Percentiles rank a stretch among this genome's conserved stretches.
Conservation (phyloP, 2,888 invertebrate genomes). For the Eupithecia abbreviata region DNA sequence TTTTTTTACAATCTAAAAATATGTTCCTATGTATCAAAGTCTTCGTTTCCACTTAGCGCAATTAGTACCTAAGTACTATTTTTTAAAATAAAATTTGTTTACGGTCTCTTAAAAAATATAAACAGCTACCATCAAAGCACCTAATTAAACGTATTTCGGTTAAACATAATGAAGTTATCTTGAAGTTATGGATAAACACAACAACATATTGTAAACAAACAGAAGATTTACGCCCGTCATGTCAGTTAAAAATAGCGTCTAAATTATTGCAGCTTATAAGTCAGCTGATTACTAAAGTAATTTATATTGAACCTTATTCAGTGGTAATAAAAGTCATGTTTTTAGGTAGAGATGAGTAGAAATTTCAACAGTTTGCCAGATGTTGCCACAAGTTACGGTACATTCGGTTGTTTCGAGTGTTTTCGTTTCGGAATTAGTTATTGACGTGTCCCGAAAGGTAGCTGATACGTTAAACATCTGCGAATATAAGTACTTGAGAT, state of each 20-base stretch:
- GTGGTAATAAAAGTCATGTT: constrained; percentile 13
- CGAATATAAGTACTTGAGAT: constrained; percentile 17
- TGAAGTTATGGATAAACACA: constrained; percentile 31
- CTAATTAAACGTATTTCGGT: constrained; percentile 29
- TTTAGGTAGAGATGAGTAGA: constrained; percentile 18
- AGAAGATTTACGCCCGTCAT: constrained; percentile 51
- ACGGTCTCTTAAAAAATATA: not conserved
- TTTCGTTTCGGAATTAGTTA: constrained; percentile 39
- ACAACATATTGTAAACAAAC: constrained; percentile 48
- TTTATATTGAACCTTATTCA: constrained; percentile 19
- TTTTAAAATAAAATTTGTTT: not conserved
- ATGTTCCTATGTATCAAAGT: no score
- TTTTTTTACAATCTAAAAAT: no score
- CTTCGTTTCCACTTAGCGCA: not conserved
- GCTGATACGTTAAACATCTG: constrained; percentile 39
- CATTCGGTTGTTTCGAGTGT: constrained; percentile 38
- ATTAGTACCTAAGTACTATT: not conserved
- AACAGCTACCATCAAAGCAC: constrained; percentile 22
- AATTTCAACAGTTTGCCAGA: constrained; percentile 39
- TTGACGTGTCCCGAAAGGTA: constrained; percentile 32
- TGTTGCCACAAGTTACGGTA: constrained; percentile 44
- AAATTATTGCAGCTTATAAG: constrained; percentile 39
- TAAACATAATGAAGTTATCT: constrained; percentile 29
- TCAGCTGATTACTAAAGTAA: constrained; percentile 19
- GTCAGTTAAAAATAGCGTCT: constrained; percentile 52